Percentiles rank a stretch among this genome's conserved stretches.
phyloP scores from a whole-genome alignment of 92 coral and sea anemone genomes.

The Epizoanthus scotinus region DNA sequence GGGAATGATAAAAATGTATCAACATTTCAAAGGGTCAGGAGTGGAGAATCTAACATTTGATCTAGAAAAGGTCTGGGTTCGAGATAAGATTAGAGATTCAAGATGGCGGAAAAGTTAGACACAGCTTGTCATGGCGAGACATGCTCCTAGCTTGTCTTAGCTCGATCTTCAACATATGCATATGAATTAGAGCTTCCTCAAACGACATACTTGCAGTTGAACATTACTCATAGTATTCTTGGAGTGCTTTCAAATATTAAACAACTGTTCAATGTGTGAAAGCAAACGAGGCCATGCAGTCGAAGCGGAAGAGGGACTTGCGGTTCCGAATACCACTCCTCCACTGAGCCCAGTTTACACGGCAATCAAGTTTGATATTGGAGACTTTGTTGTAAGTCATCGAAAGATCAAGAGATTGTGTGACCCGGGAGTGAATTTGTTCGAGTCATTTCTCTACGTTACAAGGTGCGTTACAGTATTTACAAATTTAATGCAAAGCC shows the following conservation, averaged over 20 bases:
- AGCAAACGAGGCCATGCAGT: conserved; percentile 9
- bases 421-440: conserved; percentile 27
- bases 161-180: neutral
- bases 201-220: no score
- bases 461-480: conserved; percentile 21
- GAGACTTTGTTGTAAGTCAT: conserved; percentile 35
- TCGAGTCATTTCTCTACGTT: conserved; percentile 26
- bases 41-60: conserved; percentile 18
- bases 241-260: neutral
- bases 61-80: conserved; percentile 35
- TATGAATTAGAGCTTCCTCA: neutral
- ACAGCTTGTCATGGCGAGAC: no score
- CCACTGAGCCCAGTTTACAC: conserved; percentile 21
- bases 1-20: neutral
- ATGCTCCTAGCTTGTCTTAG: neutral
- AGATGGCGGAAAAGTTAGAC: conserved; percentile 10
- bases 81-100: neutral
- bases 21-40: neutral
- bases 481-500: no score
- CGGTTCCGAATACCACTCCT: conserved; percentile 37
- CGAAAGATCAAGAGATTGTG: conserved; percentile 38
- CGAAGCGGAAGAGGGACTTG: conserved; percentile 25
- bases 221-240: neutral
- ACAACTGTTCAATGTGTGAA: conserved; percentile 26
- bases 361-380: conserved; percentile 30